A percentile compares a stretch with the other conserved stretches of the same genome.
Conservation (phyloP, 2,797 vertebrate species). For the Protonibea diacanthus region DNA sequence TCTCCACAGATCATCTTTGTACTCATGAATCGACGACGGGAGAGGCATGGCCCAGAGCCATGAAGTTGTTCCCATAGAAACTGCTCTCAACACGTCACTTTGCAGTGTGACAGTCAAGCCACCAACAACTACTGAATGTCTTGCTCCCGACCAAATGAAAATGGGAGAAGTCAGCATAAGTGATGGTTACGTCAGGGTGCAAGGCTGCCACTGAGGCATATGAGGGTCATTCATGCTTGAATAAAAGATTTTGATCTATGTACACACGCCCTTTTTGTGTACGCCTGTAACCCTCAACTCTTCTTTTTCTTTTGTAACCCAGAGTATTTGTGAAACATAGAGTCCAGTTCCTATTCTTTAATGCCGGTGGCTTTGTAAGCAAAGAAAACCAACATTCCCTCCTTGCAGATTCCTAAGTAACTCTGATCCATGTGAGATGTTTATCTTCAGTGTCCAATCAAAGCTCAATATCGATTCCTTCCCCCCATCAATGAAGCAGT, state of each 20-base stretch:
- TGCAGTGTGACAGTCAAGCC: conserved; percentile 30
- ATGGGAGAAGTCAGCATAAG: conserved; percentile 17
- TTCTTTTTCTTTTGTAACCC: neutral
- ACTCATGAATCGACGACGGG: conserved; percentile 19
- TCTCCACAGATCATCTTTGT: conserved; percentile 32
- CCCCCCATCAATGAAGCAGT: conserved; percentile 61
- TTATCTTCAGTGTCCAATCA: conserved; percentile 75
- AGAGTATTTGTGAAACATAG: conserved; percentile 2
- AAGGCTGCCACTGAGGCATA: neutral
- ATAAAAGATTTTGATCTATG: neutral
- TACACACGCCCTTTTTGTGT: neutral
- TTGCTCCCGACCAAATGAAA: conserved; percentile 6
- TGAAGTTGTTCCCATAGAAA: conserved; percentile 64
- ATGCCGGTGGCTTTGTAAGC: conserved; percentile 22
- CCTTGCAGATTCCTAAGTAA: conserved; percentile 55
- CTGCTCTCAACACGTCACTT: conserved; percentile 24
- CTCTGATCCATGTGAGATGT: conserved; percentile 65
- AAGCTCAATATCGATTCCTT: conserved; percentile 66
- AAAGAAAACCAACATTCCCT: conserved; percentile 29
- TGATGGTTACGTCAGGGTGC: neutral
- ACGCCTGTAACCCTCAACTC: neutral
- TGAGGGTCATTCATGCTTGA: neutral
- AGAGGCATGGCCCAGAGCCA: conserved; percentile 9
- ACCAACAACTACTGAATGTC: conserved; percentile 11
- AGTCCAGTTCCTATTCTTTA: neutral